Conservation (phyloP, 2,113 vertebrate species). For the Perca schrenkii region DNA sequence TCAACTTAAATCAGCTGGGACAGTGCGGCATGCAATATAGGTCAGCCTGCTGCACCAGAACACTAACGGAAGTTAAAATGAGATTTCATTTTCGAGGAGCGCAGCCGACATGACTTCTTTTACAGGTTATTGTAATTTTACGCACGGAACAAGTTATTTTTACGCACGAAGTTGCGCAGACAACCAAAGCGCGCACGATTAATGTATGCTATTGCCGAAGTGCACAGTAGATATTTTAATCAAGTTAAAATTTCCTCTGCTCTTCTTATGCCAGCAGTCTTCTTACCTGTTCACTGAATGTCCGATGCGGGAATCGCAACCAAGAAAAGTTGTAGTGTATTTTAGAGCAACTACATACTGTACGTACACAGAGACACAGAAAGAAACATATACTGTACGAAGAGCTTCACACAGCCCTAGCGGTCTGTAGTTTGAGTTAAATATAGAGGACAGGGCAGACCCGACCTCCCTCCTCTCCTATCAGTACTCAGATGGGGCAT, state of each 20-base stretch:
- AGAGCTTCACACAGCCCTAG: not conserved
- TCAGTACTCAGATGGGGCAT: constrained; percentile 39
- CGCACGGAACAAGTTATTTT: constrained; percentile 40
- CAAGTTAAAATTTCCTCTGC: not conserved
- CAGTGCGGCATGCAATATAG: not conserved
- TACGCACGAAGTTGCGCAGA: constrained; percentile 25
- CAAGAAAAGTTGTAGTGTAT: not conserved
- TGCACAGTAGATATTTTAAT: too few species aligned
- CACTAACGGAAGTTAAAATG: constrained; percentile 51
- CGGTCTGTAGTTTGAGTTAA: constrained; percentile 58
- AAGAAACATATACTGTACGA: not conserved
- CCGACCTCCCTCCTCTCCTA: constrained; percentile 33
- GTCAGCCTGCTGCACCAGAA: not conserved
- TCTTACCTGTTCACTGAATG: constrained; percentile 42
- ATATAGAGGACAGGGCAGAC: constrained; percentile 67
- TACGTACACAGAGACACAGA: not conserved
- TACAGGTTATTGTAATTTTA: not conserved
- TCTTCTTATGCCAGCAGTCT: not conserved
- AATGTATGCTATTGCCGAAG: too few species aligned
- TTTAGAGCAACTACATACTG: not conserved
- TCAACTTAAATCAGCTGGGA: constrained; percentile 12
- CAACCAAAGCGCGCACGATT: too few species aligned
- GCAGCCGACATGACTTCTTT: not conserved
- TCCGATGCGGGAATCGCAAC: not conserved
- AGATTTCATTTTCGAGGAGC: not conserved